Percentiles rank a stretch among this genome's conserved stretches.
phyloP scores from a whole-genome alignment of 2,797 vertebrate genomes.

The Helostoma temminkii region DNA sequence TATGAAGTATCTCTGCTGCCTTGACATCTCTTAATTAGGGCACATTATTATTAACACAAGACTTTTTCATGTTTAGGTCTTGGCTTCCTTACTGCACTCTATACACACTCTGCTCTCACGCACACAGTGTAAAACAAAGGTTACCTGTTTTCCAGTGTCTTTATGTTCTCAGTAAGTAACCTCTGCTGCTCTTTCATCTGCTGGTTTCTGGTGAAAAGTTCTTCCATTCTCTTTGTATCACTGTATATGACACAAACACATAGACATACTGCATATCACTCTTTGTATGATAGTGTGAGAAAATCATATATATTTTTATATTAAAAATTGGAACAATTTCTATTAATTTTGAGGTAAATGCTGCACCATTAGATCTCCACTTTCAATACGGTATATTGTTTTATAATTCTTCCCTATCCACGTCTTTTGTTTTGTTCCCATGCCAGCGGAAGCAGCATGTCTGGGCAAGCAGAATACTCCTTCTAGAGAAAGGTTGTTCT shows the following conservation, averaged over 20 bases:
- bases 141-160: conserved; percentile 96
- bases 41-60: no score
- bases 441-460: background rate
- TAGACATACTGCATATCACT: background rate
- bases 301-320: no score
- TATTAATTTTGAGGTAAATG: background rate
- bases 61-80: no score
- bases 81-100: no score
- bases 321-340: no score
- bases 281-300: background rate
- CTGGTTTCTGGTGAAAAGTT: conserved; percentile 94
- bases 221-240: conserved; percentile 92
- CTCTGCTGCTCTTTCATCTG: conserved; percentile 94
- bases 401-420: background rate
- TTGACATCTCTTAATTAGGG: no score
- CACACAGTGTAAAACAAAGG: no score
- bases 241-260: conserved; percentile 69
- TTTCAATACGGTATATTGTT: background rate
- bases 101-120: no score
- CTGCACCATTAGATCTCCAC: background rate
- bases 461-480: background rate
- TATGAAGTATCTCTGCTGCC: background rate
- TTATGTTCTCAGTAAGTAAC: conserved; percentile 93
- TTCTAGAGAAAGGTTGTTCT: background rate
- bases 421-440: background rate